These are phyloP conservation scores for Ischnura elegans DNA, from an alignment of 2,888 invertebrate genomes.

Conservation along the genomic window DNA sequence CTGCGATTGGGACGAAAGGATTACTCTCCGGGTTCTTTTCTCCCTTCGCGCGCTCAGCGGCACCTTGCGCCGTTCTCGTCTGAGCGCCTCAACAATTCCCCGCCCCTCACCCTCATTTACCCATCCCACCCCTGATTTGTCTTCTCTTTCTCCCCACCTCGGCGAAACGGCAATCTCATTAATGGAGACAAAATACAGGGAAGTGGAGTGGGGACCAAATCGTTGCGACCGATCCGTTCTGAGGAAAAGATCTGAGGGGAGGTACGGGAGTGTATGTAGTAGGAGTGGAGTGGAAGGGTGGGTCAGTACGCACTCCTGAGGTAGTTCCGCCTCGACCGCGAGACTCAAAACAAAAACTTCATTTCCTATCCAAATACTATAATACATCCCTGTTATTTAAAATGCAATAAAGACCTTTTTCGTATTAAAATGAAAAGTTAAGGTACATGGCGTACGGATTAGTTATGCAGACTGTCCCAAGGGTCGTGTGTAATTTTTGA, in stretches of 20 bases:
- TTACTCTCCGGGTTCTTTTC: neutral
- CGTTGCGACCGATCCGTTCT: neutral
- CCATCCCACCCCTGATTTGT: neutral
- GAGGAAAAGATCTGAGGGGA: neutral
- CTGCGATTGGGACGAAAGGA: neutral
- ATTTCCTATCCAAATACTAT: no score
- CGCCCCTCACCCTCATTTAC: neutral
- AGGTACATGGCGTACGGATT: no score
- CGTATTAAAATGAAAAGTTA: no score
- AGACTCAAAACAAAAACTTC: no score
- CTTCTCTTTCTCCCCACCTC: neutral
- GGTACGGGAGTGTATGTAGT: neutral
- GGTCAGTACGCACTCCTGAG: no score
- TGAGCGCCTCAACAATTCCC: neutral
- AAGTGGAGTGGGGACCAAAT: neutral
- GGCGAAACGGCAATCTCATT: neutral
- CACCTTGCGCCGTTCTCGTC: neutral
- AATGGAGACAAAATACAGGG: neutral
- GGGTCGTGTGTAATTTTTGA: no score
- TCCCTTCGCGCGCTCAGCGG: neutral
- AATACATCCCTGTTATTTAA: no score
- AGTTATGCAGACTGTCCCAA: no score
- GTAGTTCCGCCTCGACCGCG: no score
- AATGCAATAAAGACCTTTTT: no score
- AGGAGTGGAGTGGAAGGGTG: neutral